Evolutionary conservation across 1,140 invertebrate species (phyloP).

Genomic region (Anastrepha obliqua): DNA sequence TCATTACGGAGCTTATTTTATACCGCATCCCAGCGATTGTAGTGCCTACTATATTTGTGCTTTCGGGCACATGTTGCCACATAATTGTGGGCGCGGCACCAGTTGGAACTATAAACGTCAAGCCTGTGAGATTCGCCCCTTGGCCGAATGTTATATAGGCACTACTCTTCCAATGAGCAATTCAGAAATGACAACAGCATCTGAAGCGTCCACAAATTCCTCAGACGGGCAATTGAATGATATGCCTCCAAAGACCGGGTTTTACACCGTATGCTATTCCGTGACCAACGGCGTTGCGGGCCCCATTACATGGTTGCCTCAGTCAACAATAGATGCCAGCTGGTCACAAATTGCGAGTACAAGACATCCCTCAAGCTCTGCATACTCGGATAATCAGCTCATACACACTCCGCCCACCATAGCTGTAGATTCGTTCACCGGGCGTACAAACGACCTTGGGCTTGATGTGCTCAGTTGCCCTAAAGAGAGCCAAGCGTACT

Average conservation of each 20-base stretch:
- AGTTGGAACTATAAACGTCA: slow-evolving; percentile 65
- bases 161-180: not conserved
- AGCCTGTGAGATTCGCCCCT: slow-evolving; percentile 62
- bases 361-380: not conserved
- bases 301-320: not conserved
- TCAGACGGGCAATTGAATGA: not conserved
- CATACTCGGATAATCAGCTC: not conserved
- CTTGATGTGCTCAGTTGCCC: not conserved
- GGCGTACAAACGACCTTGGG: not conserved
- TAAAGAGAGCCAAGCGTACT: slow-evolving; percentile 56
- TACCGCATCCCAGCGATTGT: slow-evolving; percentile 68
- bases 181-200: not conserved
- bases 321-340: not conserved
- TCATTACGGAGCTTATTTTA: slow-evolving; percentile 69
- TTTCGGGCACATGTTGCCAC: slow-evolving; percentile 66
- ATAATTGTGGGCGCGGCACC: slow-evolving; percentile 66
- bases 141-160: slow-evolving; percentile 62
- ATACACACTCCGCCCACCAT: not conserved
- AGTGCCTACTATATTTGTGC: slow-evolving; percentile 68
- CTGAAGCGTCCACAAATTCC: not conserved
- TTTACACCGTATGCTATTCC: not conserved
- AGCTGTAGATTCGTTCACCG: not conserved
- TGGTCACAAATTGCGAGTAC: too few species aligned
- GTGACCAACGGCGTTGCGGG: not conserved
- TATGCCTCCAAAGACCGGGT: not conserved